phyloP scores from a whole-genome alignment of 2,113 vertebrate species.

The Antechinus flavipes region DNA sequence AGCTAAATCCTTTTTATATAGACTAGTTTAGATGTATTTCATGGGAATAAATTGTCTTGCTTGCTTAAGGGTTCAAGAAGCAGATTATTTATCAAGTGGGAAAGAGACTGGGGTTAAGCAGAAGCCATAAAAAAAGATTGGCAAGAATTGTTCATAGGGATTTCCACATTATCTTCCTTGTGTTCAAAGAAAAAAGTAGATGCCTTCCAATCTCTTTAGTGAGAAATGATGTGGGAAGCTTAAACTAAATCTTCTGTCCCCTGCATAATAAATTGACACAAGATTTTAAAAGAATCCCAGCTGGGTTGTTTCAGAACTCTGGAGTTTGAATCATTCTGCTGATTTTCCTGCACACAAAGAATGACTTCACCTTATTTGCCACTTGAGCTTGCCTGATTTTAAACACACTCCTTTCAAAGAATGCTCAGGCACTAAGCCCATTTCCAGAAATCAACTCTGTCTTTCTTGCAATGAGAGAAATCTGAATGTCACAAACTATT shows the following conservation, averaged over 20 bases:
- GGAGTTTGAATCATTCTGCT: slow-evolving; percentile 59
- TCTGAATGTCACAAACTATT: background rate
- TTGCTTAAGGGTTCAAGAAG: background rate
- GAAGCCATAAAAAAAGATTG: background rate
- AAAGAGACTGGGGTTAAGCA: background rate
- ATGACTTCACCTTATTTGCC: slow-evolving; percentile 57
- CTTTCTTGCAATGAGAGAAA: background rate
- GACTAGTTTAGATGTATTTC: background rate
- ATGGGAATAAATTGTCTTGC: background rate
- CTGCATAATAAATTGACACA: slow-evolving; percentile 50
- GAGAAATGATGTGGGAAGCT: slow-evolving; percentile 54
- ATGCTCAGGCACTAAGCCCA: slow-evolving; percentile 52
- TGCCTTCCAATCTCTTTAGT: slow-evolving; percentile 43
- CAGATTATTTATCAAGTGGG: background rate
- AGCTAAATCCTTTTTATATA: background rate
- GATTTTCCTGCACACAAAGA: slow-evolving; percentile 60
- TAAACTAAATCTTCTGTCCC: slow-evolving; percentile 31
- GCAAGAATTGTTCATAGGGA: background rate
- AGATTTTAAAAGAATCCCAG: slow-evolving; percentile 54
- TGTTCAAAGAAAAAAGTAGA: background rate
- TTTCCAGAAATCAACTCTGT: background rate
- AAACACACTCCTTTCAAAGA: slow-evolving; percentile 58
- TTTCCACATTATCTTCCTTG: background rate
- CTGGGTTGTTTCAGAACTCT: slow-evolving; percentile 59
- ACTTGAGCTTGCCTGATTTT: slow-evolving; percentile 55